Conservation (phyloP, 2,113 vertebrate species). For the Hippocampus guttulatus region DNA sequence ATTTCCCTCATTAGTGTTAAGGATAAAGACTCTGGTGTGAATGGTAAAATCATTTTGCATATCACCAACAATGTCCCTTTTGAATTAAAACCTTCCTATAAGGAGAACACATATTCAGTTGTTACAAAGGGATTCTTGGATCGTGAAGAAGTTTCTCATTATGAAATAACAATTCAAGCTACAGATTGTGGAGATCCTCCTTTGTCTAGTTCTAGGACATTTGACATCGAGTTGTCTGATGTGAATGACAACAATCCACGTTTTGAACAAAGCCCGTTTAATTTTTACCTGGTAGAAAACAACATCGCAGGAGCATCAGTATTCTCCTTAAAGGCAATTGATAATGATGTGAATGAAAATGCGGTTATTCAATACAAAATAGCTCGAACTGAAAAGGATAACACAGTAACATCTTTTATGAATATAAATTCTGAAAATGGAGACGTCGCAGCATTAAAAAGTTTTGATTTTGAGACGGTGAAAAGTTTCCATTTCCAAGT, state of each 20-base stretch:
- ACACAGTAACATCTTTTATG: slow-evolving; percentile 13
- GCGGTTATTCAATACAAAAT: slow-evolving; percentile 53
- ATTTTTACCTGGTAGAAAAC: slow-evolving; percentile 52
- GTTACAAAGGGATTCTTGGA: slow-evolving; percentile 43
- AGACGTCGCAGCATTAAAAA: slow-evolving; percentile 39
- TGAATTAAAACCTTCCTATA: slow-evolving; percentile 26
- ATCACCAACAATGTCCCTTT: slow-evolving; percentile 54
- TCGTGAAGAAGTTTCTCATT: slow-evolving; percentile 40
- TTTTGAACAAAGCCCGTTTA: slow-evolving; percentile 36
- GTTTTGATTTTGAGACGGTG: neutral
- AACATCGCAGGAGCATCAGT: slow-evolving; percentile 42
- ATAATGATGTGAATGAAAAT: slow-evolving; percentile 44
- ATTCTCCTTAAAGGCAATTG: slow-evolving; percentile 49
- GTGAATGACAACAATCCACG: slow-evolving; percentile 62
- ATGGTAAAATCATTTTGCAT: slow-evolving; percentile 27
- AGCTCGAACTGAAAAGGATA: slow-evolving; percentile 16
- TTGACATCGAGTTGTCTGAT: slow-evolving; percentile 54
- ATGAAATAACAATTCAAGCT: slow-evolving; percentile 50
- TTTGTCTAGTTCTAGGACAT: slow-evolving; percentile 23
- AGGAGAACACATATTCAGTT: slow-evolving; percentile 53
- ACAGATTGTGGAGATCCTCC: slow-evolving; percentile 40
- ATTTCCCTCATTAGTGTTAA: slow-evolving; percentile 50
- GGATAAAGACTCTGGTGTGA: slow-evolving; percentile 56
- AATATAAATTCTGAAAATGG: slow-evolving; percentile 63
- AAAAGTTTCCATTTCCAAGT: slow-evolving; percentile 4